These are phyloP conservation scores for Engraulis encrasicolus DNA, from an alignment of 2,113 vertebrate species.

Conservation along the genomic window DNA sequence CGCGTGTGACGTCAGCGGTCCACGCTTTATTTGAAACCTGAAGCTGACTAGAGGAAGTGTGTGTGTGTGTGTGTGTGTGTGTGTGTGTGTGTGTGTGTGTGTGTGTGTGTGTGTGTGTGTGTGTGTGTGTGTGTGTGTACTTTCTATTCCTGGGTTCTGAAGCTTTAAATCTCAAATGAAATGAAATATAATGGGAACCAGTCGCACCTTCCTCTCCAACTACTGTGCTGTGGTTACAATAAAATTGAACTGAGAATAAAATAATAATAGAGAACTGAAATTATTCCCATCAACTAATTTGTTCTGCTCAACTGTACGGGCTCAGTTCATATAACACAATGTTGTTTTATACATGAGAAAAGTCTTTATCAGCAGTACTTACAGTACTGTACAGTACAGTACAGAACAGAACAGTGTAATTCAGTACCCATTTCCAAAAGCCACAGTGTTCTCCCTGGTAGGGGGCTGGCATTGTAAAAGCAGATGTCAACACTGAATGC, in stretches of 20 bases:
- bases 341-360: conserved; percentile 1
- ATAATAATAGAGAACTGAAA: background rate
- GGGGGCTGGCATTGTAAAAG: background rate
- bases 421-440: background rate
- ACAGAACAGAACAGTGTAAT: too few relatives aligned
- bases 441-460: background rate
- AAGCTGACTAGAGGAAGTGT: background rate
- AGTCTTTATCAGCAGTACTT: background rate
- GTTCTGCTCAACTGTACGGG: background rate
- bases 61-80: background rate
- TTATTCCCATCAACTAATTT: background rate
- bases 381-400: background rate
- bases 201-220: background rate
- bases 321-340: background rate
- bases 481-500: background rate
- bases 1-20: background rate
- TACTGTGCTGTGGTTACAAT: background rate
- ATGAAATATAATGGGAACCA: background rate
- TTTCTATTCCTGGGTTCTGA: background rate
- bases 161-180: background rate
- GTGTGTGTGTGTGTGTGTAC: background rate
- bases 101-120: background rate
- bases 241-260: background rate
- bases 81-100: background rate
- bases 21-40: background rate